Evolutionary conservation across 1,140 invertebrate genomes (phyloP).

Genomic region (Hyles vespertilio): DNA sequence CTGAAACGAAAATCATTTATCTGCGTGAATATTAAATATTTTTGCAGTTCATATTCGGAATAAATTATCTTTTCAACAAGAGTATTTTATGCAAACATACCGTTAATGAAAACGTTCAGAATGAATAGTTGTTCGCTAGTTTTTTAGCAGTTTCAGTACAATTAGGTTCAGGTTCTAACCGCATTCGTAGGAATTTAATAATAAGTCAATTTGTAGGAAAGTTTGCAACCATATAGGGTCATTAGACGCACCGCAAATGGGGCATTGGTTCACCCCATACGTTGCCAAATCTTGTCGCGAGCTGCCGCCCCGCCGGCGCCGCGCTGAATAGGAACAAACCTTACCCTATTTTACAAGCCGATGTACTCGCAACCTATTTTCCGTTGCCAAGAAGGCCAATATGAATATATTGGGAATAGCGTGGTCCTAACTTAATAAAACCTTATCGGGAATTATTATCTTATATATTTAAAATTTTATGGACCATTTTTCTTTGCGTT

Average conservation of each 20-base stretch:
- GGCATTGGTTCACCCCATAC: slow-evolving; percentile 21
- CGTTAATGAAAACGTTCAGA: not conserved
- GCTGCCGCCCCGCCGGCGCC: slow-evolving; percentile 10
- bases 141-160: not conserved
- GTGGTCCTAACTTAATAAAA: too few relatives aligned
- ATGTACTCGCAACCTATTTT: slow-evolving; percentile 19
- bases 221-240: slow-evolving; percentile 16
- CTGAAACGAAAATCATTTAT: too few relatives aligned
- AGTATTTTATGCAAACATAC: too few relatives aligned
- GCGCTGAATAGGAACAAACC: slow-evolving; percentile 17
- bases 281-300: slow-evolving; percentile 25
- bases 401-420: too few relatives aligned
- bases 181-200: slow-evolving; percentile 1
- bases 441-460: too few relatives aligned
- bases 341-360: slow-evolving; percentile 17
- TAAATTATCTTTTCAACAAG: too few relatives aligned
- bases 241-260: slow-evolving; percentile 24
- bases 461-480: too few relatives aligned
- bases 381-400: not conserved
- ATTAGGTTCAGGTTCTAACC: too few relatives aligned
- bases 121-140: not conserved
- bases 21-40: too few relatives aligned
- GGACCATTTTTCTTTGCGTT: too few relatives aligned
- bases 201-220: slow-evolving; percentile 20
- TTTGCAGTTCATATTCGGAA: too few relatives aligned